Base-by-base conservation (phyloP, 1,140 invertebrate species). In the Tetramorium parvispinum region DNA sequence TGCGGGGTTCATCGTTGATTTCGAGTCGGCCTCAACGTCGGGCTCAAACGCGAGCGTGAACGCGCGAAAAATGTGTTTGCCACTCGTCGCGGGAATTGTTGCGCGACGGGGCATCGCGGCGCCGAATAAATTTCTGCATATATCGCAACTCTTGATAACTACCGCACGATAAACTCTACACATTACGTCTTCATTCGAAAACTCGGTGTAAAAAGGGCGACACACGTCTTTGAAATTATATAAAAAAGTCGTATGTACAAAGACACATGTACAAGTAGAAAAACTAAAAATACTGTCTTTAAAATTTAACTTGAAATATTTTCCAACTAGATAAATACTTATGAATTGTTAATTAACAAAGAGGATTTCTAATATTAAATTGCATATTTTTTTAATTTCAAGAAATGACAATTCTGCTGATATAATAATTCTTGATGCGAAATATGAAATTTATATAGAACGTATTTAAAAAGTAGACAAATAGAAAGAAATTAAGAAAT, bases 1-100 rank as follows among this genome's bases (percentile, higher is more conserved):
- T 79, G 85, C 24, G 24, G 70, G 27, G 61, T 68, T 61, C 85
- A 86, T 85, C 78, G 77, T 59, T 27, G 75, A 63, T 87, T 82
- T 82, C 65, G 53, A 70, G 66, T 2, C 46, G 66, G 86, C 40
- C 70, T 32, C 75, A 59, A 61, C 51, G 27, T 40, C 51, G 55
- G 61, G 27, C 70, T 71, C 68, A 16, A 71, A 43, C 59, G 32
- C 46, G 63, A 55, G 85, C 61, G 70, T 71, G 46, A 88, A 59
- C 63, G 49, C 75, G 57, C 49, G 75, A 83, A 83, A 83, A 83
- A 73, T 59, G 59, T 79, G 79, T 73, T 82, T 83, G 79, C 51
- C 51, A 46, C 24, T 11, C 53, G 79, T 68, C 53, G 55, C 40
- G 79, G 68, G 65, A 83, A 73, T 59, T 66, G 37, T 51, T 65